Evolutionary conservation across 2,113 vertebrate genomes (phyloP), one percentile per base, ranked within the genome.

Genomic region (Corydoras sp.): DNA sequence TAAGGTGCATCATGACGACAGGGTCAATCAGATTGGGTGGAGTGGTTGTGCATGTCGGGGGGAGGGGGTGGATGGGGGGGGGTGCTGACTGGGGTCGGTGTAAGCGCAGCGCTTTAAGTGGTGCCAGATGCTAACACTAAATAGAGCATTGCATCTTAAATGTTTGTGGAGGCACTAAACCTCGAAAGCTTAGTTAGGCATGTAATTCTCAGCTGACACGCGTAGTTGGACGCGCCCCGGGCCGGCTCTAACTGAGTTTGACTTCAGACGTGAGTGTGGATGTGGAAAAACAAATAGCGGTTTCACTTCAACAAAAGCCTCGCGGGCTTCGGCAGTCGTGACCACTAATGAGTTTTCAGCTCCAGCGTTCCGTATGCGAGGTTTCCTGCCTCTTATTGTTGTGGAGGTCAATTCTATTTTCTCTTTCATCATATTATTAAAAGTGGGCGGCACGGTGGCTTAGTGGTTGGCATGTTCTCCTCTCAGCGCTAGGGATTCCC

Each of bases 121-220:
- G 77, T 82, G 69, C 80, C 83, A 83, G 82, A 83, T 86, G 81
- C 76, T 62, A 74, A 65, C 58, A 75, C 65, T 80, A 81, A 84
- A 83, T 81, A 66, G 75, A 73, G 71, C 81, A 68, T 76, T 77
- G 63, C 80, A 69, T 77, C 58, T 80, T 76, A 72, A 80, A 76
- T 80, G 71, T 75, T 73, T 76, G 79, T 73, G 74, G 68, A 76
- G 75, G 71, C 61, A 76, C 70, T 71, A 77, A 79, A 74, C 49
- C 74, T 71, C 81, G 64, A 75, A 69, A 71, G 77, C 72, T 55
- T 63, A 78, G 56, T 78, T 77, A 74, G 74, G 55, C 62, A 69
- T 83, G 76, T 79, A 75, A 81, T 81, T 75, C 70, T 55, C 60
- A 67, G 73, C 71, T 78, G 68, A 69, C 72, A 77, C 73, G 76